Conservation (phyloP, 2,888 invertebrate genomes). For the Spialia ferax region DNA sequence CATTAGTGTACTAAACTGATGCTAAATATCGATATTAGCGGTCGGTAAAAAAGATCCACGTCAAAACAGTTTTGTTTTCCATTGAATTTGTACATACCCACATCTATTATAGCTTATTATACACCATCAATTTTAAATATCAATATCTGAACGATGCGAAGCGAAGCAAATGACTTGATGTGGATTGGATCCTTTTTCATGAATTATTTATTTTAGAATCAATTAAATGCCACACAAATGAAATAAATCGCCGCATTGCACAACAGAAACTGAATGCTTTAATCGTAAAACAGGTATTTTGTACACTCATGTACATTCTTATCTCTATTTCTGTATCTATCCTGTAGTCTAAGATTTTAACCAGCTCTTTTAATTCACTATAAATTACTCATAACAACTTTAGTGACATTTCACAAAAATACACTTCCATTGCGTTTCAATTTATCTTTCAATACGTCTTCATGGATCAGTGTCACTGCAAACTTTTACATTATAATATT, state of each 20-base stretch:
- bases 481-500: not conserved
- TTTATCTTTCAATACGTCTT: not conserved
- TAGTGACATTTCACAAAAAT: not conserved
- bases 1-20: too few species aligned
- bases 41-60: too few species aligned
- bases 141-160: too few species aligned
- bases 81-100: too few species aligned
- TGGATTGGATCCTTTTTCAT: too few species aligned
- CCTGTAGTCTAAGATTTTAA: slow-evolving; percentile 64
- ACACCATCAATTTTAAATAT: too few species aligned
- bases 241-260: slow-evolving; percentile 61
- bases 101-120: too few species aligned
- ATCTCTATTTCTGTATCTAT: slow-evolving; percentile 64
- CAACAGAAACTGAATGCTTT: slow-evolving; percentile 83
- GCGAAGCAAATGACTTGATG: too few species aligned
- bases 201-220: too few species aligned
- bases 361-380: slow-evolving; percentile 52
- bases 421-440: not conserved
- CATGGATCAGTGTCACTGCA: not conserved
- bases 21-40: too few species aligned
- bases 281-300: slow-evolving; percentile 85
- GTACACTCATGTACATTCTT: slow-evolving; percentile 72
- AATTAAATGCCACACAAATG: slow-evolving; percentile 44
- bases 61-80: too few species aligned
- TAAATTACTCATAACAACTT: slow-evolving; percentile 41